Evolutionary conservation across 2,113 vertebrate genomes (phyloP), one percentile per base, ranked within the genome.

Genomic region (Poeciliopsis turrubarensis): DNA sequence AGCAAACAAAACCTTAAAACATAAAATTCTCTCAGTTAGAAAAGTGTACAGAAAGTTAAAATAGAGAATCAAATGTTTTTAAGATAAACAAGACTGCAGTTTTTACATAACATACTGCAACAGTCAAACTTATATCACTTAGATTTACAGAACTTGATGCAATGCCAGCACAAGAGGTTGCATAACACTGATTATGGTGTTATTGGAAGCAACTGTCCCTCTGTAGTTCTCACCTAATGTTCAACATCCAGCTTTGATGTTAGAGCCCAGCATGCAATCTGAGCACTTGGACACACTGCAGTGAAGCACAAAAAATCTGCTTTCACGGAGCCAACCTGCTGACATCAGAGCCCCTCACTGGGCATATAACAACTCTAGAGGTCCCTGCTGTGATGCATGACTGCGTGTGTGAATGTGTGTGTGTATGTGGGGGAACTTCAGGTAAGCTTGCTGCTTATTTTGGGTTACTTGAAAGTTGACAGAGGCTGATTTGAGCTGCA

Each of bases 271-370:
- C 69, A 31, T 39, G 79, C 6, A 9, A 3, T 69, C 62, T 73
- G 65, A 77, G 70, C 80, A 69, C 80, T 14, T 83, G 68, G 81
- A 86, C 76, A 65, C 41, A 51, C 27, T 0, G 10, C 63, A 67
- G 65, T 17, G 6, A 77, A 62, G 76, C 73, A 69, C 60, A 72
- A 72, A 61, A 78, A 87, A 86, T 84, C 74, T 78, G 77, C 61
- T 79, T 84, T 67, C 65, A 29, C 27, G 54, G 31, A 62, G 3
- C 47, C 57, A 60, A 62, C 60, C 72, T 74, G 69, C 32, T 61
- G 64, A 80, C 73, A 82, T 72, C 67, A 84, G 80, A 19, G 44
- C 60, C 30, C 14, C 0, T 80, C 72, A 57, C n/a, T 47, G 66
- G 68, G 61, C 44, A 63, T 80, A 51, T 70, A 74, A 78, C 75